phyloP scores from a whole-genome alignment of 2,113 vertebrate genomes.

The Barbus barbus region DNA sequence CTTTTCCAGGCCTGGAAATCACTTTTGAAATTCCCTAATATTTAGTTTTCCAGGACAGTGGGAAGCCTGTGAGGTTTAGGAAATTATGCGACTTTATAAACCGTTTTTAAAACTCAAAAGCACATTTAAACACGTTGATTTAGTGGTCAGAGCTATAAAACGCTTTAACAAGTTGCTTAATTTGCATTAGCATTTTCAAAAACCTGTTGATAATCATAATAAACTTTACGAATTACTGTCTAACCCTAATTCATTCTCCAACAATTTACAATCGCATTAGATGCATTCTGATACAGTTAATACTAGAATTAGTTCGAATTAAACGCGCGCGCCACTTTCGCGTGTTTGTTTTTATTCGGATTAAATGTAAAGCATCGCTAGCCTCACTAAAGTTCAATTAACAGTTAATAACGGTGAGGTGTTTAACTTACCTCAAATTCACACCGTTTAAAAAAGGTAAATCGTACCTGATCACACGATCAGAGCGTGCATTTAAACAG shows the following conservation, averaged over 20 bases:
- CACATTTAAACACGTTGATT: background rate
- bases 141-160: background rate
- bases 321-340: background rate
- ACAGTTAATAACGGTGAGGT: background rate
- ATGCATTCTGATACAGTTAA: background rate
- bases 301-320: background rate
- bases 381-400: background rate
- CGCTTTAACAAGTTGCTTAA: background rate
- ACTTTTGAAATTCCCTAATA: background rate
- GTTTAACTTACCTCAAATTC: background rate
- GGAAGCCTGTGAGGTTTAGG: background rate
- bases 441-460: background rate
- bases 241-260: background rate
- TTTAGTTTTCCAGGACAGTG: background rate
- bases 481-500: background rate
- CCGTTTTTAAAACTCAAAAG: too few species aligned
- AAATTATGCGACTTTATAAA: background rate
- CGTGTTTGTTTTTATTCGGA: conserved; percentile 12
- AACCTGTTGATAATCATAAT: background rate
- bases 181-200: background rate
- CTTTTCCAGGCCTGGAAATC: background rate
- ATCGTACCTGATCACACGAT: background rate
- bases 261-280: background rate
- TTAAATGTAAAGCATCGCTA: background rate
- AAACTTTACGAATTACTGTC: background rate